These are phyloP conservation scores for Dynastes hyllus DNA, from an alignment of 2,888 invertebrate genomes.

Conservation along the genomic window DNA sequence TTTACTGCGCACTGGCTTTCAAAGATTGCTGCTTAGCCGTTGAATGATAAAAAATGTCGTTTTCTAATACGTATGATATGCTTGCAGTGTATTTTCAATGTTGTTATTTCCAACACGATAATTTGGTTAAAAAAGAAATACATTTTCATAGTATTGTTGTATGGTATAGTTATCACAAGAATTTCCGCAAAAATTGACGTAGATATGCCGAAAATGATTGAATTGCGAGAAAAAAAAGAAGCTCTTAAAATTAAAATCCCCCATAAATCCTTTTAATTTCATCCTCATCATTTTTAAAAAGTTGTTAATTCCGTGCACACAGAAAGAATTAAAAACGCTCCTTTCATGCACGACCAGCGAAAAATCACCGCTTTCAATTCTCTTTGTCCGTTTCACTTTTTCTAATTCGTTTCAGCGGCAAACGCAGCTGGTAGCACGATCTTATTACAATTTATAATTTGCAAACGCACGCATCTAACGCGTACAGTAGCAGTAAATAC, in stretches of 20 bases:
- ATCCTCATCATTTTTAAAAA: not conserved
- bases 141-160: no score
- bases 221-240: no score
- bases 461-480: not conserved
- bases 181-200: no score
- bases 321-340: slow-evolving; percentile 1
- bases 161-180: no score
- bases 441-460: slow-evolving; percentile 38
- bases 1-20: no score
- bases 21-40: no score
- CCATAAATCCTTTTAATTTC: not conserved
- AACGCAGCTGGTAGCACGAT: not conserved
- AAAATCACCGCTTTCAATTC: not conserved
- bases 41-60: no score
- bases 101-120: no score
- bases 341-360: not conserved
- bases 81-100: no score
- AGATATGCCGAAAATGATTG: no score
- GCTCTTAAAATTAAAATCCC: not conserved
- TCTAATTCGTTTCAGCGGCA: not conserved
- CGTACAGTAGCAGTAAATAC: slow-evolving; percentile 12
- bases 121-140: no score
- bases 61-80: no score
- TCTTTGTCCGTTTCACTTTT: not conserved
- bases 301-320: not conserved